Base-by-base conservation (phyloP, 1,140 invertebrate genomes). In the Varroa destructor region DNA sequence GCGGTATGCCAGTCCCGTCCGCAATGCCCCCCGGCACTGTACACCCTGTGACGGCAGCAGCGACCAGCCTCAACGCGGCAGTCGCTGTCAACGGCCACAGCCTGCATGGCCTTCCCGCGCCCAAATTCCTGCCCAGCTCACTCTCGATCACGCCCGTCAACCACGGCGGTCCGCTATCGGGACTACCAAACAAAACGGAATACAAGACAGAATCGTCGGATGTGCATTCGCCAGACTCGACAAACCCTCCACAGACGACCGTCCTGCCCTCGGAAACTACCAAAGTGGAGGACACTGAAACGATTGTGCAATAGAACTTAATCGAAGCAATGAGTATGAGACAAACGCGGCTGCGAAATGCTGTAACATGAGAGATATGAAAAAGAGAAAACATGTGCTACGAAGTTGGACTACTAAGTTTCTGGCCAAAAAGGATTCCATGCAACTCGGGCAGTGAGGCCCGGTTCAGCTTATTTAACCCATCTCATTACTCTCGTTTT, bases 71-170 rank as follows among this genome's bases (percentile, higher is more conserved):
- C 61, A 67, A 8, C 46, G 3, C 46, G 46, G 46, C 46, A 8
- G 46, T 8, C 61, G 46, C 61, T 37, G 40, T 67, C 61, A 36
- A 14, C 46, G 46, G 46, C 46, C 46, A 51, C 46, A 51, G 46
- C 46, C 46, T 51, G 46, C 46, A 51, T 8, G 46, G 46, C 8
- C 46, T 51, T 3, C 46, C 46, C 46, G 46, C 46, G 3, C 46
- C 46, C 37, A 67, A 67, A 37, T 67, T 67, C 40, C 46, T 67
- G 61, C 61, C 61, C 2, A 67, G 40, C 40, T 67, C 61, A 37
- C 61, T 67, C 40, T 67, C 61, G 40, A 67, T 67, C 40, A 67
- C 61, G 8, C 61, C 61, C 8, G 61, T 67, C 61, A 46, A 46
- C 40, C 37, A 67, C 37, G 61, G 40, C 61, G 36, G 61, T 12